A percentile compares a stretch with the other conserved stretches of the same genome.
These are phyloP conservation scores for Acanthurus leucopareius DNA, from an alignment of 2,797 vertebrate species.

Conservation along the genomic window DNA sequence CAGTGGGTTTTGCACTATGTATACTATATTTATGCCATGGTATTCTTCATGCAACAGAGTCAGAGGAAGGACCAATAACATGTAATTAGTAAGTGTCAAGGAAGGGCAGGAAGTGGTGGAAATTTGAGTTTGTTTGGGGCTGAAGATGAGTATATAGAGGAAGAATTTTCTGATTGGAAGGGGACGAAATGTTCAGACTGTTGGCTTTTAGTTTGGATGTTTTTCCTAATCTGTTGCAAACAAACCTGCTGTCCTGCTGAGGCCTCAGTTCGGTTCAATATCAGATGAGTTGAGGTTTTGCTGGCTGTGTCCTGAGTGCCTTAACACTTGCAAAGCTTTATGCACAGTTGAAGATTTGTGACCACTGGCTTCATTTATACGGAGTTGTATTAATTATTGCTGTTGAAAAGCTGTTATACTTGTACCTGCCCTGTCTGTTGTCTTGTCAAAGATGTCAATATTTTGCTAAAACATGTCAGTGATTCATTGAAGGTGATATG, in stretches of 20 bases:
- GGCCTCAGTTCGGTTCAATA: slow-evolving; percentile 5
- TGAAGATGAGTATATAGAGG: too few species aligned
- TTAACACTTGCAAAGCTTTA: slow-evolving; percentile 65
- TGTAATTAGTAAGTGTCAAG: not conserved
- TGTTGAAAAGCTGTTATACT: not conserved
- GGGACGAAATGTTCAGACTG: not conserved
- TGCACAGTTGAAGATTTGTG: slow-evolving; percentile 7
- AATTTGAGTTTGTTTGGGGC: not conserved
- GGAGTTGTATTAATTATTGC: slow-evolving; percentile 22
- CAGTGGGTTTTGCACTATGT: slow-evolving; percentile 61
- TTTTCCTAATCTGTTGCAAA: slow-evolving; percentile 7
- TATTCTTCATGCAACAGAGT: slow-evolving; percentile 49
- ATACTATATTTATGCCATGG: slow-evolving; percentile 41
- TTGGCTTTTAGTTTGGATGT: not conserved
- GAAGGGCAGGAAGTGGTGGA: not conserved
- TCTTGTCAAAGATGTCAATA: slow-evolving; percentile 19
- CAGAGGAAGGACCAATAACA: slow-evolving; percentile 61
- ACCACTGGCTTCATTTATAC: slow-evolving; percentile 25
- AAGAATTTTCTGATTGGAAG: too few species aligned
- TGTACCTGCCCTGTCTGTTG: not conserved
- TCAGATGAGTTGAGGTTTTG: slow-evolving; percentile 20
- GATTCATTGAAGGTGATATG: not conserved
- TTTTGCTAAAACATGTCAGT: slow-evolving; percentile 29
- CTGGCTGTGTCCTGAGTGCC: slow-evolving; percentile 69
- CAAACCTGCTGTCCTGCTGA: slow-evolving; percentile 10